Conservation (phyloP, 2,113 vertebrate genomes). For the Calidris pugnax region DNA sequence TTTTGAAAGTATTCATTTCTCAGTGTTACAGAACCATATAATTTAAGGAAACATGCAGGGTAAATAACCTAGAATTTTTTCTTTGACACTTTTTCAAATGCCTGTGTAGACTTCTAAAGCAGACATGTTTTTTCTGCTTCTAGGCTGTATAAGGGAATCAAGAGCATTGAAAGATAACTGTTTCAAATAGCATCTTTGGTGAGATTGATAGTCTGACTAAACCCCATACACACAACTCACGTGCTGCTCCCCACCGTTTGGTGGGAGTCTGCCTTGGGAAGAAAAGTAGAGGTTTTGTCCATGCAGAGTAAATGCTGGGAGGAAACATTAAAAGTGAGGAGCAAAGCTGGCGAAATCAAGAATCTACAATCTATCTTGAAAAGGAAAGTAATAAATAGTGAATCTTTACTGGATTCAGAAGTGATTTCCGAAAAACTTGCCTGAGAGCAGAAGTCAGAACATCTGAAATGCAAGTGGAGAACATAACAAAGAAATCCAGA, state of each 20-base stretch:
- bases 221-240: accelerated
- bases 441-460: neutral
- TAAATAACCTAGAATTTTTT: neutral
- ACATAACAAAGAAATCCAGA: neutral
- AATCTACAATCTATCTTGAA: neutral
- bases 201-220: neutral
- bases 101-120: neutral
- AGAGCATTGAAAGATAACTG: neutral
- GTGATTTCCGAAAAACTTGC: neutral
- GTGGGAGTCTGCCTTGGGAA: neutral
- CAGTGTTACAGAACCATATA: neutral
- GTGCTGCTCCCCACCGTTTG: neutral
- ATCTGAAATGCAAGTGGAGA: neutral
- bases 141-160: neutral
- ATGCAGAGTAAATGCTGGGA: neutral
- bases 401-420: neutral
- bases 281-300: neutral
- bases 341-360: neutral
- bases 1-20: neutral
- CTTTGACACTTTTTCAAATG: neutral
- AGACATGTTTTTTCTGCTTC: neutral
- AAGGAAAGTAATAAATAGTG: neutral
- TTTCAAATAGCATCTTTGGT: neutral
- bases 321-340: neutral
- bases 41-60: neutral